A percentile compares a stretch with the other conserved stretches of the same genome.
phyloP scores from a whole-genome alignment of 2,797 vertebrate species.

The Benthosema pterotum region DNA sequence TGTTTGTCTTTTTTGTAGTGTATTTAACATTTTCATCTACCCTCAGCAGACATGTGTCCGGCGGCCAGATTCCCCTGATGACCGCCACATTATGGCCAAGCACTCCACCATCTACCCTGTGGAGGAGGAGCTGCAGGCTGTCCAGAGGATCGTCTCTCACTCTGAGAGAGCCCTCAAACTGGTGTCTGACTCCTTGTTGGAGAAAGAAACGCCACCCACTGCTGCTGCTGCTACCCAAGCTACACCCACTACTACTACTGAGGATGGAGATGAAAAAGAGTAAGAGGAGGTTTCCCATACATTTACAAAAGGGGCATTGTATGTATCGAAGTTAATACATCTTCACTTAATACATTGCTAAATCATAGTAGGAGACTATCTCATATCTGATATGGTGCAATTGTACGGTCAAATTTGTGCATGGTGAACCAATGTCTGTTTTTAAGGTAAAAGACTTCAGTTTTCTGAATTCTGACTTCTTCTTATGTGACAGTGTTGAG shows the following conservation, averaged over 20 bases:
- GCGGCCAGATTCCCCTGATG: constrained; percentile 80
- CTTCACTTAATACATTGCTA: too few relatives aligned
- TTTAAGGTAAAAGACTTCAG: too few relatives aligned
- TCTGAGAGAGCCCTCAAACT: constrained; percentile 84
- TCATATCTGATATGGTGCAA: background rate
- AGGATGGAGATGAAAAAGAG: constrained; percentile 64
- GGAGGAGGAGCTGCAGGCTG: constrained; percentile 84
- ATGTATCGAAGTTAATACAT: too few relatives aligned
- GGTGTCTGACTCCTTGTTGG: constrained; percentile 83
- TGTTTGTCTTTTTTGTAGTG: background rate
- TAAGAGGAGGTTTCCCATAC: constrained; percentile 21
- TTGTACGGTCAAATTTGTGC: background rate
- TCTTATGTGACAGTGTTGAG: constrained; percentile 51
- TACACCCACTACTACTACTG: constrained; percentile 15
- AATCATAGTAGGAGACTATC: background rate
- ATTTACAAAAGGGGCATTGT: background rate
- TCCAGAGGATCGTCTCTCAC: constrained; percentile 85
- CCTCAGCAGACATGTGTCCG: constrained; percentile 59
- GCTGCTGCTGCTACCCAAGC: background rate
- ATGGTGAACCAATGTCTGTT: too few relatives aligned
- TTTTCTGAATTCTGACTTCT: too few relatives aligned
- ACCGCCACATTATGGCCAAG: constrained; percentile 86
- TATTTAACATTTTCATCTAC: background rate
- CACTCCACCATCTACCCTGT: constrained; percentile 86
- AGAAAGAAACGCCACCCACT: constrained; percentile 53